A percentile compares a stretch with the other conserved stretches of the same genome.
Conservation (phyloP, 2,888 invertebrate genomes). For the Tachystola acroxantha region DNA sequence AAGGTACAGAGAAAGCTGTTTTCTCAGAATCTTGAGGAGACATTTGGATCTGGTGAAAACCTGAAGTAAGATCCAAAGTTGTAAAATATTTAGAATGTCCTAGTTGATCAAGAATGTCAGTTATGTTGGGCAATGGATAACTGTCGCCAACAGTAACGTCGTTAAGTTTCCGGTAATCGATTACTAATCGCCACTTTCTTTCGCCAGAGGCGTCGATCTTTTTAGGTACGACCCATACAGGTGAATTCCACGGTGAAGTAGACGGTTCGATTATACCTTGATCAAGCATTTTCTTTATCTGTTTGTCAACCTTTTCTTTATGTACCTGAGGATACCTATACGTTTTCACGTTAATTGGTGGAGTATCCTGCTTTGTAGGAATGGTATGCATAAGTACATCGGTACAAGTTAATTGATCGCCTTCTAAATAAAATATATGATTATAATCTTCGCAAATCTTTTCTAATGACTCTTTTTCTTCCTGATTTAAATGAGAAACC, state of each 20-base stretch:
- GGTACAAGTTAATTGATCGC: neutral
- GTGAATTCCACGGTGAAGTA: neutral
- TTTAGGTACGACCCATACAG: neutral
- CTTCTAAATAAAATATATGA: neutral
- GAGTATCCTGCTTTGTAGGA: neutral
- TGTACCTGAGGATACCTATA: neutral
- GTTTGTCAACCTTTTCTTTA: constrained; percentile 2
- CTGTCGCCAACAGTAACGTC: constrained; percentile 16
- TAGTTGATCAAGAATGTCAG: constrained; percentile 31
- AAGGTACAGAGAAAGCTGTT: constrained; percentile 13
- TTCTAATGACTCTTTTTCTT: neutral
- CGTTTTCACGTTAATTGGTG: neutral
- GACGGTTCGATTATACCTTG: neutral
- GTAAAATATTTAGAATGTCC: constrained; percentile 24
- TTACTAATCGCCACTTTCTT: neutral
- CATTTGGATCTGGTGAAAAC: constrained; percentile 13
- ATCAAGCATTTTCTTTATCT: neutral
- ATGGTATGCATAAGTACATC: neutral
- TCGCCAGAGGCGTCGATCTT: neutral
- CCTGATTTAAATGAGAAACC: neutral
- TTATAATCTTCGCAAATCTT: constrained; percentile 2
- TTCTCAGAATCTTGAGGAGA: constrained; percentile 8
- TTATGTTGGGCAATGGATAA: constrained; percentile 21
- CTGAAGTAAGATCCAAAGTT: constrained; percentile 15
- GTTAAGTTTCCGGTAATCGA: constrained; percentile 15